Conservation (phyloP, 2,797 vertebrate genomes). For the Synaphobranchus kaupii region DNA sequence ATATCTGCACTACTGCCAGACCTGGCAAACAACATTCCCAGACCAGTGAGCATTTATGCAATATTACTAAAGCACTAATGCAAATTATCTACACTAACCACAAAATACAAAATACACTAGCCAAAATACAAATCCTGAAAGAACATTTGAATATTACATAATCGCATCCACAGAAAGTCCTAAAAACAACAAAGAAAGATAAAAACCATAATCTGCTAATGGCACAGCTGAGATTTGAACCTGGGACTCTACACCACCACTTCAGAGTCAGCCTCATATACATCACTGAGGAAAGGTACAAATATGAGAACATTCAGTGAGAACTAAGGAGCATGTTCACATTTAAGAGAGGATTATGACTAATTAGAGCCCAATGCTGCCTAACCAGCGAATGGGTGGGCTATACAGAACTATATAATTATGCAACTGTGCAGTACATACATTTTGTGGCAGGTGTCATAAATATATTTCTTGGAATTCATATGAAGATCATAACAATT, state of each 20-base stretch:
- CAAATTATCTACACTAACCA: background rate
- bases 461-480: background rate
- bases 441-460: background rate
- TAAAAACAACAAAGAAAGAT: too few relatives aligned
- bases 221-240: background rate
- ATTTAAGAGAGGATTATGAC: background rate
- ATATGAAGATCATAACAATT: too few relatives aligned
- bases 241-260: background rate
- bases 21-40: background rate
- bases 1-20: background rate
- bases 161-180: too few relatives aligned
- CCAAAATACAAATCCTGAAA: too few relatives aligned
- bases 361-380: background rate
- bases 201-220: background rate
- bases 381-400: too few relatives aligned
- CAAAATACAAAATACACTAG: too few relatives aligned
- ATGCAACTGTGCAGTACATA: too few relatives aligned
- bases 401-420: background rate
- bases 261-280: background rate
- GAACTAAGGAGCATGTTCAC: background rate
- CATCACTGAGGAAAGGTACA: background rate
- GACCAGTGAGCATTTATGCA: background rate
- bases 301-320: background rate
- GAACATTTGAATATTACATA: too few relatives aligned
- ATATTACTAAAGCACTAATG: background rate